A percentile compares a stretch with the other conserved stretches of the same genome.
Evolutionary conservation across 2,888 invertebrate genomes (phyloP).

Genomic region (Limnephilus rhombicus): DNA sequence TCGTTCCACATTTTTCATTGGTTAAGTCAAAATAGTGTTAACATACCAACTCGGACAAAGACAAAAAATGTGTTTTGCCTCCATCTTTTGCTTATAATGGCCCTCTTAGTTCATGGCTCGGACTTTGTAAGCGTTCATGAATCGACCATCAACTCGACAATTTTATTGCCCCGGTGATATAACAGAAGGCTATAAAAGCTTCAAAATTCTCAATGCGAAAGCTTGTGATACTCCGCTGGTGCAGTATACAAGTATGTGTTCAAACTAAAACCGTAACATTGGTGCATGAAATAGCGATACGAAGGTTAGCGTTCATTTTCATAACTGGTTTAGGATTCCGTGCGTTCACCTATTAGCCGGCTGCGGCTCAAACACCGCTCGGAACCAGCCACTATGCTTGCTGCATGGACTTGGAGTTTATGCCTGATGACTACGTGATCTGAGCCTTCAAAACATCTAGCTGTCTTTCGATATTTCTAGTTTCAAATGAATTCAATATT

Average conservation of each 20-base stretch:
- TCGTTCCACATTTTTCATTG: too few relatives aligned
- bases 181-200: not conserved
- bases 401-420: not conserved
- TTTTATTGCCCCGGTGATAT: not conserved
- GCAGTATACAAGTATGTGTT: conserved; percentile 48
- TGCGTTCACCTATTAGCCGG: conserved; percentile 52
- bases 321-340: conserved; percentile 65
- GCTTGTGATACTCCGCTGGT: conserved; percentile 11
- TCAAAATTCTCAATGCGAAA: not conserved
- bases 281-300: conserved; percentile 59
- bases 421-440: not conserved
- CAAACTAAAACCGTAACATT: conserved; percentile 60
- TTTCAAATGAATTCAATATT: not conserved
- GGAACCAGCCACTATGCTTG: conserved; percentile 13
- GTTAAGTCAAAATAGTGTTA: not conserved
- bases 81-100: not conserved
- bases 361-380: conserved; percentile 15
- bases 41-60: not conserved
- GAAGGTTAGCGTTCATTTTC: conserved; percentile 65
- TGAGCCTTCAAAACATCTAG: conserved; percentile 2
- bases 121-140: not conserved
- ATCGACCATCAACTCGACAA: not conserved
- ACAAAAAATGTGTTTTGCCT: not conserved
- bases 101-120: not conserved
- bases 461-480: conserved; percentile 6